A percentile compares a stretch with the other conserved stretches of the same genome.
These are phyloP conservation scores for Lepetodrilus schrolli DNA, from an alignment of 2,888 invertebrate species.

Conservation along the genomic window DNA sequence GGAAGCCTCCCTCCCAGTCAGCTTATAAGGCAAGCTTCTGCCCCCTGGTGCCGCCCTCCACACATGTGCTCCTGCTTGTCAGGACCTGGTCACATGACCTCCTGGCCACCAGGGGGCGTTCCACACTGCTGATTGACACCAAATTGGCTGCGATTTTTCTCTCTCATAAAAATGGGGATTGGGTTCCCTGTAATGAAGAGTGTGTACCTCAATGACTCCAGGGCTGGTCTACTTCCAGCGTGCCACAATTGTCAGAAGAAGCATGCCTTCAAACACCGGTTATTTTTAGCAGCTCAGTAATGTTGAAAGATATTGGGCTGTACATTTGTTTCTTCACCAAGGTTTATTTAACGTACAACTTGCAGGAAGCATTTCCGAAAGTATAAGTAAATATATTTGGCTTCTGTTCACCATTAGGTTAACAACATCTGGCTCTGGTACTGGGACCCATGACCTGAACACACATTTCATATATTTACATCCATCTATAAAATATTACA, in stretches of 20 bases:
- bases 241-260: conserved; percentile 2
- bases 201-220: too few species aligned
- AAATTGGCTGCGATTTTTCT: neutral
- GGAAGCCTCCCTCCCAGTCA: neutral
- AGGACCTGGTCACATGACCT: conserved; percentile 5
- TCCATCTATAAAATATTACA: too few species aligned
- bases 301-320: conserved; percentile 5
- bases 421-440: too few species aligned
- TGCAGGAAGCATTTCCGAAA: too few species aligned
- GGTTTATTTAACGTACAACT: too few species aligned
- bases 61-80: neutral
- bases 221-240: neutral
- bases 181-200: too few species aligned
- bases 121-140: neutral
- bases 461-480: too few species aligned
- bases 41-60: neutral
- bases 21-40: neutral
- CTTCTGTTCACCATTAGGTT: too few species aligned
- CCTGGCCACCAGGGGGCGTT: neutral
- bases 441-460: too few species aligned
- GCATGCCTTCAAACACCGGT: neutral
- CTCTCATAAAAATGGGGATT: too few species aligned
- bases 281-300: conserved; percentile 2
- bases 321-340: neutral
- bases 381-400: too few species aligned